phyloP scores from a whole-genome alignment of 2,888 invertebrate species.

The Brenthis daphne region DNA sequence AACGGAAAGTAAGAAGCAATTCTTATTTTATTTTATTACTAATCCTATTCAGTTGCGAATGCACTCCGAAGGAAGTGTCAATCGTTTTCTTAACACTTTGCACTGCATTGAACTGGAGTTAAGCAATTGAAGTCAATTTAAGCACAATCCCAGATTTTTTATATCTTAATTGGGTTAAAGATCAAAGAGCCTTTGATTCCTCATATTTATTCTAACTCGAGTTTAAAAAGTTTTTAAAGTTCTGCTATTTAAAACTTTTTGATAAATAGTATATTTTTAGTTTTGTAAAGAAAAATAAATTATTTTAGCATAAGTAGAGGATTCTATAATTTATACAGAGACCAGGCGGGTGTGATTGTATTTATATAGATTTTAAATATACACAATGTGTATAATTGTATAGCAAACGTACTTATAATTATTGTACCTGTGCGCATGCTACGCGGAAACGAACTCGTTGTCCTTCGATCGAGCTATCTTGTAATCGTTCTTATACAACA shows the following conservation, averaged over 20 bases:
- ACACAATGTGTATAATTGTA: neutral
- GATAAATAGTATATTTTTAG: too few relatives aligned
- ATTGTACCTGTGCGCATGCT: conserved; percentile 19
- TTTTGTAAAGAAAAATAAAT: too few relatives aligned
- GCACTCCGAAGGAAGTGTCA: conserved; percentile 22
- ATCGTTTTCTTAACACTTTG: conserved; percentile 30
- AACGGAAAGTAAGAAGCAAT: too few relatives aligned
- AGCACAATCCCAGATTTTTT: conserved; percentile 25
- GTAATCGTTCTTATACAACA: conserved; percentile 3
- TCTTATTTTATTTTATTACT: too few relatives aligned
- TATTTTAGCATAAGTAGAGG: too few relatives aligned
- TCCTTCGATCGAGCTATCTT: conserved; percentile 44
- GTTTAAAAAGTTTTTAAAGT: neutral
- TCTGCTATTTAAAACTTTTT: too few relatives aligned
- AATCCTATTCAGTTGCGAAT: conserved; percentile 1
- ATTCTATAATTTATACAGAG: too few relatives aligned
- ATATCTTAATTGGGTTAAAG: conserved; percentile 12
- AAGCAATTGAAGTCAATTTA: conserved; percentile 31
- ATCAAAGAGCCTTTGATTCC: neutral
- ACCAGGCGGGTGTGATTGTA: neutral
- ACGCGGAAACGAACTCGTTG: conserved; percentile 54
- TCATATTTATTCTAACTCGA: neutral
- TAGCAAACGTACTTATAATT: neutral
- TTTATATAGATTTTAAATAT: neutral
- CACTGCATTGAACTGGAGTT: conserved; percentile 24